Evolutionary conservation across 2,888 invertebrate species (phyloP), one percentile per base, ranked within the genome.

Genomic region (Blomia tropicalis): DNA sequence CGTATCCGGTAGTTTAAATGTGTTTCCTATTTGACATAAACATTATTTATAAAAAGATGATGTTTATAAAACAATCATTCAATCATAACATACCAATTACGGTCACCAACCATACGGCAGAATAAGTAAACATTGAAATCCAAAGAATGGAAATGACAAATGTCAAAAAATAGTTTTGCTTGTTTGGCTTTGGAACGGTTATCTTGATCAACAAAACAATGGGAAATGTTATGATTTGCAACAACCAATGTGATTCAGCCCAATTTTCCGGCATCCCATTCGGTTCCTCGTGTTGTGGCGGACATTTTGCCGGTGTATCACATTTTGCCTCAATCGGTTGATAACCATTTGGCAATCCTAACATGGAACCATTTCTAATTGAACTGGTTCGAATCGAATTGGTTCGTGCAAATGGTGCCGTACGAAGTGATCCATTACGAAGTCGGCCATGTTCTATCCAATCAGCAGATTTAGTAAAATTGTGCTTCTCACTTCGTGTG

Each of bases 101-200:
- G 62, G 91, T 86, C 67, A 91, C 91, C 88, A 92, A 90, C 92
- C 92, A 93, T 53, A 92, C 90, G 41, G 91, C 88, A 4, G 91
- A 79, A 72, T 92, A 93, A 4, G 91, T 89, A 43, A 90, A 76
- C 0, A 85, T 83, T 62, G 89, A 90, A 69, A 93, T 88, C 90
- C 91, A 92, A 58, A 90, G 81, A 67, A 92, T 87, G 71, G 90
- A 90, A 85, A 91, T 87, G 58, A 88, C 78, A 71, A 92, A 92
- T 0, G 91, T 90, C 32, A 87, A 72, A 0, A 90, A 85, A 71
- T 87, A 91, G 81, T 85, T 87, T 11, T 22, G 36, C 17, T 19
- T 60, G 7, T 29, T 63, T n/a, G 59, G 56, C n/a, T 63, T 59
- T 4, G 63, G 63, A 14, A 63, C 25, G 11, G 63, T 63, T 11